Conservation (phyloP, 1,140 invertebrate genomes). For the Colletes latitarsis region DNA sequence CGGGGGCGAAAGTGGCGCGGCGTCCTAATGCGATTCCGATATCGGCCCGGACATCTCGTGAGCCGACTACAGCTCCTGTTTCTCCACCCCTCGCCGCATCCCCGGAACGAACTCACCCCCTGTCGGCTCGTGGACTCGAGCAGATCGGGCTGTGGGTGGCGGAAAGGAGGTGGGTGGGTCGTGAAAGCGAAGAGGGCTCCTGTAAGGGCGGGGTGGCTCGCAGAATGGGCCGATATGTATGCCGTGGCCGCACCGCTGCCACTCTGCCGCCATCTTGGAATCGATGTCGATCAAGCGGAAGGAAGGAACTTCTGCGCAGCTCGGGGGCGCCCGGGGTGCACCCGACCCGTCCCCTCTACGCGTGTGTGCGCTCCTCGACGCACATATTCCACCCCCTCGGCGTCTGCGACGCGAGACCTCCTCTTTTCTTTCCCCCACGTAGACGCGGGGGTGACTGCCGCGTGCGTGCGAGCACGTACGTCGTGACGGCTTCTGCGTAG, state of each 20-base stretch:
- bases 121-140: conserved; percentile 41
- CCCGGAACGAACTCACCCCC: conserved; percentile 54
- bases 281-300: conserved; percentile 76
- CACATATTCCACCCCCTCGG: conserved; percentile 51
- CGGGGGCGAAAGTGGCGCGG: conserved; percentile 66
- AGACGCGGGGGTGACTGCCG: conserved; percentile 12
- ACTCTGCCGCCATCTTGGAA: conserved; percentile 75
- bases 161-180: conserved; percentile 51
- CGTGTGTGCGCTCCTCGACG: conserved; percentile 60
- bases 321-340: conserved; percentile 63
- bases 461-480: conserved; percentile 31
- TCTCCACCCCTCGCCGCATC: conserved; percentile 46
- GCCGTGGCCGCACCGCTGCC: conserved; percentile 63
- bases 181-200: conserved; percentile 61
- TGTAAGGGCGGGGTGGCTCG: conserved; percentile 65
- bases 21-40: conserved; percentile 74
- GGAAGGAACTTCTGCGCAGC: conserved; percentile 75
- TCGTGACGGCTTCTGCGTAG: conserved; percentile 12
- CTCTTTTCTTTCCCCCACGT: conserved; percentile 25
- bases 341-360: conserved; percentile 29
- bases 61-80: conserved; percentile 63
- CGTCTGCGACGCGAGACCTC: conserved; percentile 24
- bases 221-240: conserved; percentile 72
- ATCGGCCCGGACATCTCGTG: conserved; percentile 71
- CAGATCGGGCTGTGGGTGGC: conserved; percentile 48